Evolutionary conservation across 2,888 invertebrate genomes (phyloP).

Genomic region (Eupithecia insigniata): DNA sequence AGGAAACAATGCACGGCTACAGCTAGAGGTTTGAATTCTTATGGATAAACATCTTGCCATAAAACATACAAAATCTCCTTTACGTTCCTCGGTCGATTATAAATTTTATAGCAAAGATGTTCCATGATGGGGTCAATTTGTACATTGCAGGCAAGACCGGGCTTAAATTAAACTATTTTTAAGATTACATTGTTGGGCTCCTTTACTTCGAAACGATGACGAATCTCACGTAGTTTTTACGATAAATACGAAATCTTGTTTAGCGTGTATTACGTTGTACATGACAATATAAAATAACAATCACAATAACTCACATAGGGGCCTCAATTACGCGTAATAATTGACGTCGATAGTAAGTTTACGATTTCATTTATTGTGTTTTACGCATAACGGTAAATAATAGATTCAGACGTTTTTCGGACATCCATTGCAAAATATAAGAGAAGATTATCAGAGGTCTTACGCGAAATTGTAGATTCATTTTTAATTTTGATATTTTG

Average conservation of each 20-base stretch:
- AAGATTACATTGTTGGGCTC: conserved; percentile 6
- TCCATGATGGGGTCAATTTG: conserved; percentile 46
- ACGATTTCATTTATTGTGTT: background rate
- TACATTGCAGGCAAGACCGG: conserved; percentile 62
- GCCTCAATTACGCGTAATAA: background rate
- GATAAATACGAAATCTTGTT: background rate
- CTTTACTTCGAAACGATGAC: background rate
- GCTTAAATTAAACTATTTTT: conserved; percentile 44
- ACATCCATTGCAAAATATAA: too few species aligned
- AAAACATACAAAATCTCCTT: background rate
- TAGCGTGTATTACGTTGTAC: background rate
- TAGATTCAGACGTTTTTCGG: too few species aligned
- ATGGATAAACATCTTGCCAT: conserved; percentile 1
- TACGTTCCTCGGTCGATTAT: background rate
- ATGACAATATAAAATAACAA: background rate
- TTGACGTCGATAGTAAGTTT: background rate
- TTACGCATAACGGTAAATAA: background rate
- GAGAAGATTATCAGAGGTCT: too few species aligned
- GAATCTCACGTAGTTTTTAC: background rate
- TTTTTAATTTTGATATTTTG: too few species aligned
- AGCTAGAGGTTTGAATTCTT: conserved; percentile 41
- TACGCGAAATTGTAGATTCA: too few species aligned
- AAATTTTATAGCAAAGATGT: background rate
- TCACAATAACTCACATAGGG: background rate
- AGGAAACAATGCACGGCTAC: conserved; percentile 47